Base-by-base conservation (phyloP, 37 sponge, comb jelly and placozoan species). In the Eunapius fragilis region DNA sequence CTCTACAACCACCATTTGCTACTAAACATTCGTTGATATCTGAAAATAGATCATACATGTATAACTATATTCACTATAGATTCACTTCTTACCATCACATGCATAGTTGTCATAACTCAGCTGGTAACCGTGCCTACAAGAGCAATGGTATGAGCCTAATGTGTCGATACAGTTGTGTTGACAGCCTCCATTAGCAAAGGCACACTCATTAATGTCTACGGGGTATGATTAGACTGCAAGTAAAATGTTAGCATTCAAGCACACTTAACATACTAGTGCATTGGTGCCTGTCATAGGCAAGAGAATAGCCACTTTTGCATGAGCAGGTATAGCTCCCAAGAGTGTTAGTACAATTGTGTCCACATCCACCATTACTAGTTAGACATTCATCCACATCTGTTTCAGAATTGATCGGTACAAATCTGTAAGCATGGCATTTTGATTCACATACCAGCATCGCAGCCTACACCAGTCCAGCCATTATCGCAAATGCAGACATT, bases 111-210 rank as follows among this genome's bases (percentile, higher is more conserved):
- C 41, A 37, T 26, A 17, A 3, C 37, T 27, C 69, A 45, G 17
- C 25, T 31, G 26, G 50, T 74, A 80, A 34, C 82, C 88, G 27
- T 31, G 70, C 9, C 45, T 2, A 25, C 87, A 87, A 9, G 74
- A 73, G 72, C 87, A 87, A 25, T 31, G 24, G 31, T 70, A 81
- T 22, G 69, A 68, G 0, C 82, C 76, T 31, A 32, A 12, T 14
- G 34, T 67, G 81, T 87, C 80, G 58, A 0, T 87, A 68, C 87
- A 87, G 74, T 67, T 31, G 5, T 87, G 75, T 10, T 80, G 73
- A 72, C 87, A 87, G 28, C 74, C 87, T 37, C 87, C 81, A 24
- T 74, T 80, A 23, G 25, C 25, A 26, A 22, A 27, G 24, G 37
- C 74, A 80, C 87, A 87, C 27, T 87, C 87, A 58, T 19, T 58